Conservation (phyloP, 2,113 vertebrate genomes). For the sheep (Ovis aries) region ARS-UI_Ramb_v3.0 NC_056055.1:220569501-220570000, state of each 20-base stretch:
- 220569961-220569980: not conserved
- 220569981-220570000: not conserved
- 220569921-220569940: not conserved
- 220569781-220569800: not conserved
- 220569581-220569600: not conserved
- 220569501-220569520: not conserved
- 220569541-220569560: not conserved
- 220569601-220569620: not conserved
- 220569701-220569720: not conserved
- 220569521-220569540: not conserved
- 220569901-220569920: not conserved
- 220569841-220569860: not conserved
- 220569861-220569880: not conserved
- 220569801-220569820: not conserved
- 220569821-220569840: not conserved
- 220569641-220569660: not conserved
- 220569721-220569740: not conserved
- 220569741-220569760: not conserved
- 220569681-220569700: not conserved
- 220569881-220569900: not conserved
- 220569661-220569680: not conserved
- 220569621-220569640: not conserved
- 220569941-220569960: not conserved
- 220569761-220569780: not conserved
- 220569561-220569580: not conserved